Conservation (phyloP, 2,797 vertebrate species). For the Lophotriccus pileatus region DNA sequence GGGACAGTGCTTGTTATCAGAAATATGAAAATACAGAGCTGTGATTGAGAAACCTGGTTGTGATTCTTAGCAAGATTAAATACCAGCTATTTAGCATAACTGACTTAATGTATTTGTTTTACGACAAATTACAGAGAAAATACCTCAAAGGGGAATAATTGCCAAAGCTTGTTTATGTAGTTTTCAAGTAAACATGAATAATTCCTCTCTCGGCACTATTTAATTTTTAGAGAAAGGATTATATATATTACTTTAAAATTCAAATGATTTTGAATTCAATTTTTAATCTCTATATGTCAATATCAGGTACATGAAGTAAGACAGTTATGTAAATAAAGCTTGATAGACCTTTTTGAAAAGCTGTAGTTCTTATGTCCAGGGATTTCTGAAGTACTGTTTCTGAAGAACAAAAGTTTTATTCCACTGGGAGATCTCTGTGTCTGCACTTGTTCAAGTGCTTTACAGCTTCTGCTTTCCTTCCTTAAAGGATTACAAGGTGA, state of each 20-base stretch:
- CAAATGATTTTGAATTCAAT: neutral
- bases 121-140: neutral
- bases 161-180: neutral
- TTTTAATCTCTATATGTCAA: neutral
- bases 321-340: neutral
- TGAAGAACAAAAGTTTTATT: neutral
- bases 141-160: neutral
- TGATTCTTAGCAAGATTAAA: neutral
- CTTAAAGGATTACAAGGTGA: neutral
- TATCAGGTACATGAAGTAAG: neutral
- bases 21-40: neutral
- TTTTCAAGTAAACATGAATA: neutral
- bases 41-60: neutral
- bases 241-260: neutral
- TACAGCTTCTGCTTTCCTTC: neutral
- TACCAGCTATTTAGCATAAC: neutral
- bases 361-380: neutral
- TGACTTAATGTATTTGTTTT: neutral
- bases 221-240: neutral
- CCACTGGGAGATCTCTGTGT: neutral
- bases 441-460: neutral
- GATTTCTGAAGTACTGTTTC: neutral
- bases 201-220: accelerated
- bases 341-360: neutral
- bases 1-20: neutral